Conservation (phyloP, 2,888 invertebrate genomes). For the Spialia ferax region DNA sequence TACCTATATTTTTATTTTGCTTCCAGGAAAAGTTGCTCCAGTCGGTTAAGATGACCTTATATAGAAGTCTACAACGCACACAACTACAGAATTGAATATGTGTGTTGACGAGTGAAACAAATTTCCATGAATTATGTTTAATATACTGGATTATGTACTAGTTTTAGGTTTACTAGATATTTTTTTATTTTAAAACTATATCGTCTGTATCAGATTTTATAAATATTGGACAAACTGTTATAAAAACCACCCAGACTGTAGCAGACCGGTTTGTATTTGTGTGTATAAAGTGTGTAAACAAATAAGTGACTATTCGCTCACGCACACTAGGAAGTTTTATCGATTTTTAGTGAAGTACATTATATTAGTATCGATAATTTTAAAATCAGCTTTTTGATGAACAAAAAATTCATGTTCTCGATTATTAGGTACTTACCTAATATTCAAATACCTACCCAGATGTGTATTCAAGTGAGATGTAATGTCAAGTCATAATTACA, state of each 20-base stretch:
- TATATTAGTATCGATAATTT: neutral
- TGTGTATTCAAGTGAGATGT: too few relatives aligned
- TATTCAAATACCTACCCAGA: too few relatives aligned
- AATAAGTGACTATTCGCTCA: neutral
- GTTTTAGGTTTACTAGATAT: neutral
- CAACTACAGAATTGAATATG: neutral
- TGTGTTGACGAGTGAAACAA: neutral
- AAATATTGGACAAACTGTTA: neutral
- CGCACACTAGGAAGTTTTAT: neutral
- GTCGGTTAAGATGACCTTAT: neutral
- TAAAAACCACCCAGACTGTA: conserved; percentile 17
- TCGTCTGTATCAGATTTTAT: neutral
- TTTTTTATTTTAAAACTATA: neutral
- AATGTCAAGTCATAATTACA: too few relatives aligned
- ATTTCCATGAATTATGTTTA: too few relatives aligned
- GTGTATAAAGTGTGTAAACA: neutral
- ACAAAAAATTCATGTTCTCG: too few relatives aligned
- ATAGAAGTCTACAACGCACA: neutral
- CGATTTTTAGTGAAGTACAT: conserved; percentile 3
- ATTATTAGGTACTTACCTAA: too few relatives aligned
- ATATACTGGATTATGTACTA: too few relatives aligned
- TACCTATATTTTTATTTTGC: too few relatives aligned
- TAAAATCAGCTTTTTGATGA: too few relatives aligned
- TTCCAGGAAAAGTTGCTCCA: neutral
- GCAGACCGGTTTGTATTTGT: conserved; percentile 7